Conservation (phyloP, 2,888 invertebrate genomes). For the Dioctria linearis region DNA sequence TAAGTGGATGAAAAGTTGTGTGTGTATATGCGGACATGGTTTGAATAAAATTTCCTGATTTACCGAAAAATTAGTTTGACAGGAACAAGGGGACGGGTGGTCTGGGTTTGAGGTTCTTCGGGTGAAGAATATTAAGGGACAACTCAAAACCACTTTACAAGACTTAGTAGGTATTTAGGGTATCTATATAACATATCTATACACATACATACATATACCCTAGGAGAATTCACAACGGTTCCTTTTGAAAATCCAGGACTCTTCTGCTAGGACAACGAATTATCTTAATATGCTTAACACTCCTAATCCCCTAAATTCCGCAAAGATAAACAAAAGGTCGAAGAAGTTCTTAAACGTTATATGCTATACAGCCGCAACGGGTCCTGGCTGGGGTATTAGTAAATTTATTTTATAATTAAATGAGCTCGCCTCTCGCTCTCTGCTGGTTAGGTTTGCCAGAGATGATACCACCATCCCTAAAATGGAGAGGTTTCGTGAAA, state of each 20-base stretch:
- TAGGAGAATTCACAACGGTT: constrained; percentile 2
- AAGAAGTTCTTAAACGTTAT: constrained; percentile 28
- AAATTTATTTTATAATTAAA: constrained; percentile 38
- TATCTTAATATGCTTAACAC: constrained; percentile 49
- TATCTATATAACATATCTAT: not conserved
- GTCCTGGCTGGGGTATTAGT: constrained; percentile 2
- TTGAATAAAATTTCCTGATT: constrained; percentile 33
- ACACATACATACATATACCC: not conserved
- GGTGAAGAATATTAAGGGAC: constrained; percentile 13
- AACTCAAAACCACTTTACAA: constrained; percentile 5
- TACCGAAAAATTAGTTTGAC: constrained; percentile 12
- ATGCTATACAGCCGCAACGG: constrained; percentile 2
- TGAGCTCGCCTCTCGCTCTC: no score
- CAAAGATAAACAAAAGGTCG: constrained; percentile 45
- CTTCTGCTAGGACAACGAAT: constrained; percentile 13
- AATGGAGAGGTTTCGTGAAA: no score
- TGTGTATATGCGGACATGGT: constrained; percentile 23
- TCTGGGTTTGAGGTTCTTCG: constrained; percentile 17
- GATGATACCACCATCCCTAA: no score
- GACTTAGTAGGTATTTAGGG: constrained; percentile 5
- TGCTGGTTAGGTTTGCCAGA: no score
- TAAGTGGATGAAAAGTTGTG: constrained; percentile 35
- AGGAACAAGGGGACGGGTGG: not conserved
- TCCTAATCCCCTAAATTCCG: constrained; percentile 36
- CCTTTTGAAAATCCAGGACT: constrained; percentile 1